phyloP scores from a whole-genome alignment of 1,140 invertebrate genomes.

The Helicoverpa armigera region DNA sequence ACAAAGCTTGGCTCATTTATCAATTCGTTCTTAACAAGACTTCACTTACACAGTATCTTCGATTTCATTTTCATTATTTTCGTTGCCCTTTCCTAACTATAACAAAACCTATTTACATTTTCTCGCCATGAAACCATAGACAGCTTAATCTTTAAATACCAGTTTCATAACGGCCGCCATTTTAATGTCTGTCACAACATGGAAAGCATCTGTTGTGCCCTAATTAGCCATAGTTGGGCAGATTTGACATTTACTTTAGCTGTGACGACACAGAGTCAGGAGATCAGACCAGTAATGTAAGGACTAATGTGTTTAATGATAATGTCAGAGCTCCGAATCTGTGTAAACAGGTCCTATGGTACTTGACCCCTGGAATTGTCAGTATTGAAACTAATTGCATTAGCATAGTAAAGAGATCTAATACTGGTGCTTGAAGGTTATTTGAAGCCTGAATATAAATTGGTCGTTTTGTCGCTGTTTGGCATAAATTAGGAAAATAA shows the following conservation, averaged over 20 bases:
- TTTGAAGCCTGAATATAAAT: background rate
- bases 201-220: slow-evolving; percentile 7
- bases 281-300: slow-evolving; percentile 35
- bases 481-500: too few relatives aligned
- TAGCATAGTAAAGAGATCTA: background rate
- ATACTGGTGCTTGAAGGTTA: background rate
- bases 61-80: background rate
- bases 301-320: slow-evolving; percentile 39
- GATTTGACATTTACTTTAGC: slow-evolving; percentile 38
- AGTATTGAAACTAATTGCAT: background rate
- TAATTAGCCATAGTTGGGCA: slow-evolving; percentile 42
- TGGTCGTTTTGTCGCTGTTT: background rate
- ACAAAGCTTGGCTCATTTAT: too few relatives aligned
- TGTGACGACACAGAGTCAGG: slow-evolving; percentile 14
- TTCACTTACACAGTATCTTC: background rate
- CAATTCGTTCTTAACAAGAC: too few relatives aligned
- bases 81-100: background rate
- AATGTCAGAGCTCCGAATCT: slow-evolving; percentile 39
- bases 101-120: background rate
- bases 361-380: background rate
- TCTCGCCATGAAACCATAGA: background rate
- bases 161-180: slow-evolving; percentile 8
- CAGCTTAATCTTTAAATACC: slow-evolving; percentile 26
- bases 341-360: slow-evolving; percentile 22
- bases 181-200: slow-evolving; percentile 25